These are phyloP conservation scores for Copidosoma floridanum DNA, from an alignment of 1,140 invertebrate genomes.

Conservation along the genomic window DNA sequence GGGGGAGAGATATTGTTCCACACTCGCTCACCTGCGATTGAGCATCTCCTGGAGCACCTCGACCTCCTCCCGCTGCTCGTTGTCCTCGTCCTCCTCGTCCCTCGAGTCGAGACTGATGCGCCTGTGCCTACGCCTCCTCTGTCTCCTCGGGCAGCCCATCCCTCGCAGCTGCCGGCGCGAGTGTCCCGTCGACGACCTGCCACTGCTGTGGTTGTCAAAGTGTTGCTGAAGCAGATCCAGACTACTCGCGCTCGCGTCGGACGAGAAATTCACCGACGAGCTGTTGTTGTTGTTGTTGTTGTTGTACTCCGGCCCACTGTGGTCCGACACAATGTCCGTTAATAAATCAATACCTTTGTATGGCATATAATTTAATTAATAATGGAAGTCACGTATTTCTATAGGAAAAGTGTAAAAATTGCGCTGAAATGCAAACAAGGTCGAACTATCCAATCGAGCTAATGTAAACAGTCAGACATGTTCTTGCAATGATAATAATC, in stretches of 20 bases:
- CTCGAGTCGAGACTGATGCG: neutral
- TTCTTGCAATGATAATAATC: too few species aligned
- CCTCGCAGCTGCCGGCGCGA: neutral
- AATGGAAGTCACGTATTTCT: too few species aligned
- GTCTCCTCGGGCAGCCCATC: neutral
- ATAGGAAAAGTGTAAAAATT: too few species aligned
- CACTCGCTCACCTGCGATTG: neutral
- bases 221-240: neutral
- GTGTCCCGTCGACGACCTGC: neutral
- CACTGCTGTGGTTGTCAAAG: too few species aligned
- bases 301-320: conserved; percentile 54
- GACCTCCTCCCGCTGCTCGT: conserved; percentile 9
- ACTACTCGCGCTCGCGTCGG: conserved; percentile 10
- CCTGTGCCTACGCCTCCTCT: neutral
- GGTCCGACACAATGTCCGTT: conserved; percentile 73
- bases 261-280: conserved; percentile 12
- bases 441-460: too few species aligned
- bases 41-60: conserved; percentile 9
- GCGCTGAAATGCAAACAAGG: too few species aligned
- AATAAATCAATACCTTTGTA: too few species aligned
- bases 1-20: too few species aligned
- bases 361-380: too few species aligned
- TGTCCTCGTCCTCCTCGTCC: neutral
- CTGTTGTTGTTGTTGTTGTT: conserved; percentile 2
- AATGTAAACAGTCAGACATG: too few species aligned